Conservation (phyloP, 2,797 vertebrate genomes). For the Champsocephalus esox region DNA sequence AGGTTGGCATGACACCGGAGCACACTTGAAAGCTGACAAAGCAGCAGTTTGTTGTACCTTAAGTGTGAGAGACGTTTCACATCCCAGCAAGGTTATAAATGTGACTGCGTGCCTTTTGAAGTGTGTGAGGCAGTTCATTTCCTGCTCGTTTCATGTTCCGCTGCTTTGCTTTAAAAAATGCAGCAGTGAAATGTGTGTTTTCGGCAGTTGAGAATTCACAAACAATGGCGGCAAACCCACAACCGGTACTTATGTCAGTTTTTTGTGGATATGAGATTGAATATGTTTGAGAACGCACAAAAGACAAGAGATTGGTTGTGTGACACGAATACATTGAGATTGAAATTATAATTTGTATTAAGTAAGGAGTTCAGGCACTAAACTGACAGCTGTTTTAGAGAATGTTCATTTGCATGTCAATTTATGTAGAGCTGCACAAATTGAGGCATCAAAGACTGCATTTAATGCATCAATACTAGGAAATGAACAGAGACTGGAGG, state of each 20-base stretch:
- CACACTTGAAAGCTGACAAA: conserved; percentile 49
- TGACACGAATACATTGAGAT: not conserved
- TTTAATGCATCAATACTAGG: not conserved
- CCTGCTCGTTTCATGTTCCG: not conserved
- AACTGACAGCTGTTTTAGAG: not conserved
- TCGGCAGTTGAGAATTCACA: conserved; percentile 3
- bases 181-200: not conserved
- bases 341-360: not conserved
- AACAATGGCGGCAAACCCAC: not conserved
- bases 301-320: not conserved
- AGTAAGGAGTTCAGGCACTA: not conserved
- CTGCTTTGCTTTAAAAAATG: conserved; percentile 10
- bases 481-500: no score
- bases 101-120: conserved; percentile 21
- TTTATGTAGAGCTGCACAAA: no score
- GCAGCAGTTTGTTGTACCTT: conserved; percentile 20
- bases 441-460: not conserved
- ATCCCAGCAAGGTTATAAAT: conserved; percentile 20
- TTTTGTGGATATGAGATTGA: not conserved
- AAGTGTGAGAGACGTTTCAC: conserved; percentile 34
- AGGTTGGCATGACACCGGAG: conserved; percentile 9
- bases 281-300: not conserved
- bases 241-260: not conserved
- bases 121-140: conserved; percentile 1
- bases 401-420: fast-evolving